Base-by-base conservation (phyloP, 2,797 vertebrate genomes). In the Sandelia bainsii region DNA sequence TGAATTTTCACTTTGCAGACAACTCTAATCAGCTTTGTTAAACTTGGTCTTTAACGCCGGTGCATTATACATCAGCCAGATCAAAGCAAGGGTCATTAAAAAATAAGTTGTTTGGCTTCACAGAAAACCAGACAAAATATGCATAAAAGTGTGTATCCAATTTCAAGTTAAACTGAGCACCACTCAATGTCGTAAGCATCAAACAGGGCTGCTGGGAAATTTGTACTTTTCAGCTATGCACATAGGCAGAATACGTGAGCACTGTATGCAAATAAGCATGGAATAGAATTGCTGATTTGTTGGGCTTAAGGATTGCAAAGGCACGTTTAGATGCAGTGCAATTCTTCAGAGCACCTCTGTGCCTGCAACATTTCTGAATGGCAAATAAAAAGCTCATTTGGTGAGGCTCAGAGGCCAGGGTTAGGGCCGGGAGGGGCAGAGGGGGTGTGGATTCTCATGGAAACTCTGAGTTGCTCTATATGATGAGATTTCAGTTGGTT, bases 301-400 rank as follows among this genome's bases (percentile, higher is more conserved):
- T 57, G 62, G 66, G 72, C 32, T 76, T 77, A 73, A 77, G 69
- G 73, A 80, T 53, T 54, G 70, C 46, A 62, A 72, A 83, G 57
- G 52, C 75, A 65, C 46, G 63, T 88, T 81, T 81, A 80, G 80
- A 92, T 89, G 89, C 87, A 68, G 70, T 3, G 37, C 75, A 62
- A 13, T 84, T 84, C 80, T 56, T 84, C 81, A 67, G 62, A 76
- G 73, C 80, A 61, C 81, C 77, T 72, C 70, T 60, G 70, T 57
- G 69, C 54, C 65, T 75, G 66, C 70, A 77, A 66, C 81, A 58
- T 87, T 85, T 84, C 80, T 85, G 83, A 88, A 88, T 85, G 75
- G 72, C 23, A 90, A 89, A 92, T 88, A 72, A 89, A 92, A 91
- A 88, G 79, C 93, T 92, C 32, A 86, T 91, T 90, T 91, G 85